Evolutionary conservation across 2,113 vertebrate genomes (phyloP), one percentile per base, ranked within the genome.

Genomic region (Pangasianodon gigas): DNA sequence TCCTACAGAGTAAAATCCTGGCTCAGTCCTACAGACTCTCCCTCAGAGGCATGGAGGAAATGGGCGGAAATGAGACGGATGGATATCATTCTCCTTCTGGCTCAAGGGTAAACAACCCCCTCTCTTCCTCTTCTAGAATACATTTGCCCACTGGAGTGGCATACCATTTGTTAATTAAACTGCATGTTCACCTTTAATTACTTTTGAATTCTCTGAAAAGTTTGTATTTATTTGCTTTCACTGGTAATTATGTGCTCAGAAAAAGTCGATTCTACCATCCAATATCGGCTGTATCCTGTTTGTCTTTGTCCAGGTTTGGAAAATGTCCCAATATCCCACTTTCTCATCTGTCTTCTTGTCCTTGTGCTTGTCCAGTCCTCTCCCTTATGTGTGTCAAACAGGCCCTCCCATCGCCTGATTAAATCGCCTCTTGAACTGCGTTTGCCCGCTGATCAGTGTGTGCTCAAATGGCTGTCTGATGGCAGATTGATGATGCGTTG

Each of bases 401-500:
- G 77, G 29, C 37, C 56, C 56, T 88, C 77, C 84, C 52, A 69
- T 77, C n/a, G 46, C 77, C 87, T 90, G 89, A 90, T 87, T 51
- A 90, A 69, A 46, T 37, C 37, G 77, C 87, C 67, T 71, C 46
- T 52, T 90, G 77, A 88, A 75, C 79, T 80, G 77, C 32, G 9
- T 77, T 90, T 44, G 84, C 60, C 54, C 10, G 77, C 71, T 56
- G 84, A 90, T 86, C 58, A 46, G 84, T 65, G 52, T 88, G 58
- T 77, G 69, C 87, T 56, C 56, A 26, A 87, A 80, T 89, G 58
- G 71, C 65, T 41, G n/a, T 82, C 52, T 88, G 92, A 89, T 91
- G 91, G 84, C 90, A 88, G 91, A 92, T 92, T 91, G 85, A 91
- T 92, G 90, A 84, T 82, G 48, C 69, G 26, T 80, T 75, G 41